A percentile compares a stretch with the other conserved stretches of the same genome.
Conservation (phyloP, 2,797 vertebrate genomes). For the Echiichthys vipera region DNA sequence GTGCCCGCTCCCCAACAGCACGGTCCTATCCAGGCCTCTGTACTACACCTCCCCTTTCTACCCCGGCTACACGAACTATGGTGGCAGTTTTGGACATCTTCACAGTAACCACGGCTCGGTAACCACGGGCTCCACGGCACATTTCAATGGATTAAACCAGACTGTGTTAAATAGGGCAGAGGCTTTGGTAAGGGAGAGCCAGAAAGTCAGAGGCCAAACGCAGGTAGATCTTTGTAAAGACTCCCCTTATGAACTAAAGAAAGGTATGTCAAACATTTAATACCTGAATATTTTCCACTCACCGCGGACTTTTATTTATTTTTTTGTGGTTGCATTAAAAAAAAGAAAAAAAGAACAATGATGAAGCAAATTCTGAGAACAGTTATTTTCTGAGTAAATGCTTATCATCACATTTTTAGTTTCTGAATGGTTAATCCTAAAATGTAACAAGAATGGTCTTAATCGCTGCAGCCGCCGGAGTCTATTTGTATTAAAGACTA, state of each 20-base stretch:
- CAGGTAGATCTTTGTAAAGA: constrained; percentile 98
- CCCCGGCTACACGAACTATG: constrained; percentile 98
- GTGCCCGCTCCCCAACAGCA: constrained; percentile 91
- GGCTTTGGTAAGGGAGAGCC: constrained; percentile 93
- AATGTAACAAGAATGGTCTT: constrained; percentile 92
- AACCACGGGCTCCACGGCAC: constrained; percentile 85
- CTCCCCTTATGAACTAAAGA: constrained; percentile 98
- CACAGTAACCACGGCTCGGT: constrained; percentile 90
- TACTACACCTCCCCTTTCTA: constrained; percentile 98
- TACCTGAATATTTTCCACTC: constrained; percentile 85
- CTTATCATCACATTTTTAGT: constrained; percentile 90
- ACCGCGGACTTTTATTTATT: constrained; percentile 89
- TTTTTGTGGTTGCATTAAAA: constrained; percentile 90
- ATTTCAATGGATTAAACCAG: constrained; percentile 99
- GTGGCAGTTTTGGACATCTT: constrained; percentile 94
- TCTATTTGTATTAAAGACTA: constrained; percentile 98
- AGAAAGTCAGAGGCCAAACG: constrained; percentile 92
- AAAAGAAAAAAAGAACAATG: constrained; percentile 77
- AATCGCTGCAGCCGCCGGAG: constrained; percentile 90
- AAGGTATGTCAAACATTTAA: constrained; percentile 99
- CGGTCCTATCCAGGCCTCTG: constrained; percentile 93
- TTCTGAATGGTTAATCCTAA: constrained; percentile 90
- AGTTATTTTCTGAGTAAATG: constrained; percentile 87
- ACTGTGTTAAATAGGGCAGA: constrained; percentile 97
- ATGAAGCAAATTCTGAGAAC: constrained; percentile 81